Evolutionary conservation across 2,888 invertebrate genomes (phyloP), one percentile per base, ranked within the genome.

Genomic region (Andrena bicolor): DNA sequence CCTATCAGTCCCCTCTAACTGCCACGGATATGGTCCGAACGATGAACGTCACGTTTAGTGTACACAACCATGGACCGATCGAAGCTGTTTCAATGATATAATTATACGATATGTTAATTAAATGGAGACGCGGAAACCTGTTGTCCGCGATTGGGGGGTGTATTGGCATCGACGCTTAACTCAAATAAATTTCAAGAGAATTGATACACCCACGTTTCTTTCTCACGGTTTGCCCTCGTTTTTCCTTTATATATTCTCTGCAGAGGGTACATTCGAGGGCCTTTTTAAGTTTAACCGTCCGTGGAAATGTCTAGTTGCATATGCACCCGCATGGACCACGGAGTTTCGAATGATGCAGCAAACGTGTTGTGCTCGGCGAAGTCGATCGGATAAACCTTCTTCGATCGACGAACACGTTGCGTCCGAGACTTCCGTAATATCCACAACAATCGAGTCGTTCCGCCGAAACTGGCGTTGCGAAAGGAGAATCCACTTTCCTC

Each of bases 51-150:
- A 26, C 49, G 28, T 51, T 48, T 23, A 56, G 23, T 16, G 13
- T 10, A 28, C 10, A 30, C 20, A 63, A 76, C 71, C 61, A 63
- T 64, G 26, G 48, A 8, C 23, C 56, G 65, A 71, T 78, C 75
- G 58, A 74, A 77, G 69, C 49, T 20, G 56, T 63, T 68, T 70
- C 72, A 56, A 76, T 78, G 82, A 83, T 80, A 87, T 83, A 89
- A 88, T 89, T 86, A 89, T 82, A 82, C 83, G 79, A 85, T 85
- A 87, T 83, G 88, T 86, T 88, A 88, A 89, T 88, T 83, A 79
- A 83, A 81, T 68, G 61, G 53, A 28, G n/a, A 10, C 35, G 41
- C 30, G 30, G 48, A 28, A 61, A 80, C 20, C 58, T 79, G 69
- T 41, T 76, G 49, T 65, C 13, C 60, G 51, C 28, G 30, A 76